Evolutionary conservation across 2,113 vertebrate species (phyloP), one percentile per base, ranked within the genome.

Genomic region (Passer montanus): DNA sequence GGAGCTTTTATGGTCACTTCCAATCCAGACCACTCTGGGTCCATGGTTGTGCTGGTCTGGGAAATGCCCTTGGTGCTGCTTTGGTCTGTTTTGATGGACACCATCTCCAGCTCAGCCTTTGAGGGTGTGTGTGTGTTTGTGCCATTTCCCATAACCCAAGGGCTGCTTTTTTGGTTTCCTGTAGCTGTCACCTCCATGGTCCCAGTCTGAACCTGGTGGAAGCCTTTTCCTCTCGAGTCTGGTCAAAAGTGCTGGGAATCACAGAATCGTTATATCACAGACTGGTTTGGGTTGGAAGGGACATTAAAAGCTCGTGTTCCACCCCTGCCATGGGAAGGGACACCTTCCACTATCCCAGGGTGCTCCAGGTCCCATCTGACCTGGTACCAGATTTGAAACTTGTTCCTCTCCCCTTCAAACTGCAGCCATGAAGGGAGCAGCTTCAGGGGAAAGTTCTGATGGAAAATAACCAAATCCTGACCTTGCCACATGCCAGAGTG

Each of bases 71-170:
- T 22, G 22, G 3, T 58, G 39, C 35, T 63, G 12, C 59, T 93
- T 69, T n/a, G 66, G 78, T 28, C 43, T 63, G 22, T 41, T 85
- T 83, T 59, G 46, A 9, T 46, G 81, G 35, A 55, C 74, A 39
- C 39, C 22, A 4, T 46, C 39, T 72, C 70, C 70, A 39, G 27
- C 60, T n/a, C 35, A 74, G 74, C 27, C 5, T 2, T 2, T 43
- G 59, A 22, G 24, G 6, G 6, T 52, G 41, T 52, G 50, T 15
- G 23, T 39, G 44, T 0, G 0, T n/a, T 13, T 21, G 22, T 41
- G 26, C 44, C 33, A 5, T 58, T 55, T 91, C 33, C 55, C 49
- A 56, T 50, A 33, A 27, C 13, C 53, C 62, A 39, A 27, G 60
- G 59, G 28, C 44, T 64, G 53, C 41, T 35, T 21, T n/a, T 15